Conservation (phyloP, 2,888 invertebrate species). For the Sesia apiformis region DNA sequence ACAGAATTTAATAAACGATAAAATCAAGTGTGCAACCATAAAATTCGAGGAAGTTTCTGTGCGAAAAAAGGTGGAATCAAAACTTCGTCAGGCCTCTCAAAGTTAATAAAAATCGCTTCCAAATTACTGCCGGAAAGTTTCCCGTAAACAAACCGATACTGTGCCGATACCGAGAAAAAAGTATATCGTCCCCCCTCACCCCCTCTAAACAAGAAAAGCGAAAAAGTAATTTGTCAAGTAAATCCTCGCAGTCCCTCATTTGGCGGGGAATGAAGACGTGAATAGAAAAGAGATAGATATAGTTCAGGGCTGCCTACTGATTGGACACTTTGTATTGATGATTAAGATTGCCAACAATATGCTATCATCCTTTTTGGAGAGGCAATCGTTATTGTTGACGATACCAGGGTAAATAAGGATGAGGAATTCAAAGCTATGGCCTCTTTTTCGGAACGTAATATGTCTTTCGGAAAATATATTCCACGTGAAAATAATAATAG, state of each 20-base stretch:
- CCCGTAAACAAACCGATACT: conserved; percentile 52
- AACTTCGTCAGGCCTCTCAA: conserved; percentile 32
- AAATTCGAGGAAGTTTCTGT: conserved; percentile 44
- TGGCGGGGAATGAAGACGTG: conserved; percentile 31
- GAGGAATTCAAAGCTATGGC: too few relatives aligned
- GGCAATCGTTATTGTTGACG: too few relatives aligned
- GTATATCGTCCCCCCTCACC: conserved; percentile 9
- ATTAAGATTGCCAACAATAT: conserved; percentile 22
- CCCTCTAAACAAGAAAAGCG: conserved; percentile 48
- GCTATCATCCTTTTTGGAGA: not conserved
- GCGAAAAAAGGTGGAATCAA: conserved; percentile 32
- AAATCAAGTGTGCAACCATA: conserved; percentile 44
- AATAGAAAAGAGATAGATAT: conserved; percentile 19
- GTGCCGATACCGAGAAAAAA: conserved; percentile 29
- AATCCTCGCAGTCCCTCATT: conserved; percentile 48
- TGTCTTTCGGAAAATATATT: too few relatives aligned
- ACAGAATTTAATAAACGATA: conserved; percentile 48
- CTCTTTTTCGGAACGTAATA: too few relatives aligned
- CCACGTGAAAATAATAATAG: too few relatives aligned
- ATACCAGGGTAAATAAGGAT: too few relatives aligned
- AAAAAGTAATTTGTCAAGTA: conserved; percentile 71
- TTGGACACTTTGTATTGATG: conserved; percentile 31
- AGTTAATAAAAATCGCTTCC: conserved; percentile 68
- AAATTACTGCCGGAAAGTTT: conserved; percentile 56
- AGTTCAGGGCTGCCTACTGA: conserved; percentile 11